phyloP scores from a whole-genome alignment of 2,888 invertebrate species.

The Cyrtodaria siliqua region DNA sequence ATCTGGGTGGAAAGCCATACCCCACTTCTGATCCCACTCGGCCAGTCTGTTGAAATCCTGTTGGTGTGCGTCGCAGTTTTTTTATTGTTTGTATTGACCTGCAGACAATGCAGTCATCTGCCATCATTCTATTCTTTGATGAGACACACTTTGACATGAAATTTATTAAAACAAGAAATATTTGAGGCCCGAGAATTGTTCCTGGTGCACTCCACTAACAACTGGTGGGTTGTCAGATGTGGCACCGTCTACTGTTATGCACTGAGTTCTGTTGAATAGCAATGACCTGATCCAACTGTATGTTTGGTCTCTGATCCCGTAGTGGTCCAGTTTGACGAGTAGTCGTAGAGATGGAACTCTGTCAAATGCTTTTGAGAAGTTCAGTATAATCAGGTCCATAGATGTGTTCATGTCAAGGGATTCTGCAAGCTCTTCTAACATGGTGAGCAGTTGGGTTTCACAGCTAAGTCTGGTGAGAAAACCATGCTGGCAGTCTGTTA shows the following conservation, averaged over 20 bases:
- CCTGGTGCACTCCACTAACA: constrained; percentile 14
- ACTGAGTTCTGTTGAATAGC: constrained; percentile 7
- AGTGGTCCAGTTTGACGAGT: constrained; percentile 10
- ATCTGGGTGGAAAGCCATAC: constrained; percentile 9
- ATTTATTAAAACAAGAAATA: constrained; percentile 15
- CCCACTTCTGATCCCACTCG: constrained; percentile 14
- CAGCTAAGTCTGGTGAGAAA: constrained; percentile 30
- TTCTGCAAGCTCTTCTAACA: constrained; percentile 23
- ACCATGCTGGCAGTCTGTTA: constrained; percentile 41
- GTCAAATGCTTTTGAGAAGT: constrained; percentile 28
- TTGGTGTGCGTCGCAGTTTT: constrained; percentile 1
- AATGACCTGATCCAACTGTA: constrained; percentile 9
- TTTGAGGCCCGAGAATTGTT: constrained; percentile 2
- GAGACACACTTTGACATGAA: constrained; percentile 8
- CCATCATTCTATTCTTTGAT: constrained; percentile 6
- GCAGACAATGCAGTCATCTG: constrained; percentile 8
- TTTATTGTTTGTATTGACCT: too few relatives aligned
- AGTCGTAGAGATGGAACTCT: constrained; percentile 14
- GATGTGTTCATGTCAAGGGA: constrained; percentile 27
- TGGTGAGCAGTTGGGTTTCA: constrained; percentile 24
- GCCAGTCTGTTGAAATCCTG: constrained; percentile 5
- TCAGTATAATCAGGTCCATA: constrained; percentile 12
- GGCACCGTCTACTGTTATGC: constrained; percentile 7
- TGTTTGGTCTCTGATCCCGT: neutral
- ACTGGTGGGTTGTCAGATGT: neutral